Conservation (phyloP, 2,888 invertebrate species). For the Allygus modestus region DNA sequence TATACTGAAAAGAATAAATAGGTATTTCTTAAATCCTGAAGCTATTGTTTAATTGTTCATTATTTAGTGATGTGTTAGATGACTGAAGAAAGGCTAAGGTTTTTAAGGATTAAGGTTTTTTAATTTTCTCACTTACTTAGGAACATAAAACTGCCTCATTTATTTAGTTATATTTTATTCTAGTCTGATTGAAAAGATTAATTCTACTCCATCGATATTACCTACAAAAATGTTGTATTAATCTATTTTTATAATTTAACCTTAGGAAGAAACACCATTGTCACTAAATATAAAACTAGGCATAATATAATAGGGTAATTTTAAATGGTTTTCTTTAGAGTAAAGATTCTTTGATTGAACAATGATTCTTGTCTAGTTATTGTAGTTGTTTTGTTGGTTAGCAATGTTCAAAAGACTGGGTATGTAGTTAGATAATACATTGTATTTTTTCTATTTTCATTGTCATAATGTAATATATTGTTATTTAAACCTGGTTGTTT, state of each 20-base stretch:
- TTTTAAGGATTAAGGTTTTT: no score
- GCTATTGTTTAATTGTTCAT: no score
- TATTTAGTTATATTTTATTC: slow-evolving; percentile 14
- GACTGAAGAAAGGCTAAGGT: no score
- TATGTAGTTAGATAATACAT: slow-evolving; percentile 51
- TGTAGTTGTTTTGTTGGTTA: slow-evolving; percentile 27
- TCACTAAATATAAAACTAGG: slow-evolving; percentile 35
- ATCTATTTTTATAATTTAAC: slow-evolving; percentile 24
- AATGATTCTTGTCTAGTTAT: slow-evolving; percentile 22
- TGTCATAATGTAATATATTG: slow-evolving; percentile 56
- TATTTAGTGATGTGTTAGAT: no score
- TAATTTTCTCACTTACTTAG: no score
- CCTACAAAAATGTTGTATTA: neutral
- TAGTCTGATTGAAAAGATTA: neutral
- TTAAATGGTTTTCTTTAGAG: neutral
- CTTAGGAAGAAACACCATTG: slow-evolving; percentile 48
- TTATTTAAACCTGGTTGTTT: slow-evolving; percentile 49
- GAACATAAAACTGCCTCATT: no score
- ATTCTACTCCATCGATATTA: slow-evolving; percentile 7
- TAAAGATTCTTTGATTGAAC: slow-evolving; percentile 3
- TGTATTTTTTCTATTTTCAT: slow-evolving; percentile 57
- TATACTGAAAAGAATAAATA: no score
- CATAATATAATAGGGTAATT: slow-evolving; percentile 22
- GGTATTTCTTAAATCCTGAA: no score
- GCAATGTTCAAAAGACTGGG: slow-evolving; percentile 51